Evolutionary conservation across 2,888 invertebrate species (phyloP), one percentile per base, ranked within the genome.

Genomic region (Odontomyia ornata): DNA sequence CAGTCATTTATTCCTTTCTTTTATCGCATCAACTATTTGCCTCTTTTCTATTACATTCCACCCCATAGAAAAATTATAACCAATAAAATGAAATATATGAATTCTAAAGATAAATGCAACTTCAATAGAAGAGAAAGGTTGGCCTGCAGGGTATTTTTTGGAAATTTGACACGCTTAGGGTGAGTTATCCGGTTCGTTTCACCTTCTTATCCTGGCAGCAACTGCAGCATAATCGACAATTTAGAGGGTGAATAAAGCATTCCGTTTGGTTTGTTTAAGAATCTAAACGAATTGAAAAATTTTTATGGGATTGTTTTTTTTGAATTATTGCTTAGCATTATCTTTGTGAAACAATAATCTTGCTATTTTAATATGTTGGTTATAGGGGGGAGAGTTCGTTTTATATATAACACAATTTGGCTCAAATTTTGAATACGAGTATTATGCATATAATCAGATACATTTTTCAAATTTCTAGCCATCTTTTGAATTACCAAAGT

Each of bases 171-270:
- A 67, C 46, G 67, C 67, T 21, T 67, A 43, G 67, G 43, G 43
- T n/a, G 67, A 67, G 43, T 36, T 67, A 67, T 67, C 43, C 43
- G 36, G 18, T 67, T 13, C 67, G 67, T 67, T 67, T 67, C 67
- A 67, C 67, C 36, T 67, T 60, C 23, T 23, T n/a, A 4, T 9
- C 36, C 18, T 18, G 28, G 36, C 3, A 36, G 36, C n/a, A n/a
- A n/a, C n/a, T 64, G n/a, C 7, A 9, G 25, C n/a, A 25, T 60
- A 67, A 67, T 67, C 21, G 67, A 13, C 67, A 18, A 67, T 67
- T 67, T 67, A 30, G 43, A 43, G 52, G 67, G 18, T 60, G 25
- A 18, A 5, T 21, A 4, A 3, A 21, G 13, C 25, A 18, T 18
- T 60, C 11, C n/a, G 21, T 60, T 60, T 13, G 23, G 18, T 60